phyloP scores from a whole-genome alignment of 2,888 invertebrate genomes.

The Tenthredo scrophulariae region DNA sequence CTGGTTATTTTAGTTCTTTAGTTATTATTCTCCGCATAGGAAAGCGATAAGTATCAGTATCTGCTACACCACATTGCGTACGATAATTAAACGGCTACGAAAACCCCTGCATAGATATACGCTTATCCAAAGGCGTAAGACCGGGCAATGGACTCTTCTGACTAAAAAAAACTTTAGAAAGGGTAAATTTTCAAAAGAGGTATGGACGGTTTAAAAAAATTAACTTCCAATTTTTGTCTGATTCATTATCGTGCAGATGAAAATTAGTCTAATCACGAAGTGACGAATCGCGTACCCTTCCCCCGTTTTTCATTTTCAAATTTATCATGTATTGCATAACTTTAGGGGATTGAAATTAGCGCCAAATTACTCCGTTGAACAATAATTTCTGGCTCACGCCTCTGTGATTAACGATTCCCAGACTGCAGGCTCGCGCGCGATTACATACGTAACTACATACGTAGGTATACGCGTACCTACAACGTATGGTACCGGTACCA shows the following conservation, averaged over 20 bases:
- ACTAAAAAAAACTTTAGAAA: too few relatives aligned
- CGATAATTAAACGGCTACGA: constrained; percentile 43
- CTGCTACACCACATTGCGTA: constrained; percentile 36
- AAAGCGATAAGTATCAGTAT: constrained; percentile 47
- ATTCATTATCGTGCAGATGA: background rate
- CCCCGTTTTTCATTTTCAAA: background rate
- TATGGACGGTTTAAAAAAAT: background rate
- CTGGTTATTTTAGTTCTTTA: constrained; percentile 28
- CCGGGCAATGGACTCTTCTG: background rate
- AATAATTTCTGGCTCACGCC: constrained; percentile 43
- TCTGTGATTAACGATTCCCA: constrained; percentile 50
- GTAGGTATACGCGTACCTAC: background rate
- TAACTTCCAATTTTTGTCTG: too few relatives aligned
- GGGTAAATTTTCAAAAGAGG: background rate
- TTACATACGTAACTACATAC: constrained; percentile 17
- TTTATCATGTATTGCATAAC: background rate
- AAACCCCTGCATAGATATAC: background rate
- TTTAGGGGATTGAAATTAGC: constrained; percentile 21
- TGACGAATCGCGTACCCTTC: background rate
- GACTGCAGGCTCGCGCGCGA: constrained; percentile 41
- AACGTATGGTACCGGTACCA: background rate
- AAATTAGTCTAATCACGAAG: background rate
- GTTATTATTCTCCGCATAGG: constrained; percentile 43
- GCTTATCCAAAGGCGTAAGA: constrained; percentile 33
- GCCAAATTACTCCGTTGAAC: constrained; percentile 1